Evolutionary conservation across 2,797 vertebrate genomes (phyloP), one percentile per base, ranked within the genome.

Genomic region (Eupleurogrammus muticus): DNA sequence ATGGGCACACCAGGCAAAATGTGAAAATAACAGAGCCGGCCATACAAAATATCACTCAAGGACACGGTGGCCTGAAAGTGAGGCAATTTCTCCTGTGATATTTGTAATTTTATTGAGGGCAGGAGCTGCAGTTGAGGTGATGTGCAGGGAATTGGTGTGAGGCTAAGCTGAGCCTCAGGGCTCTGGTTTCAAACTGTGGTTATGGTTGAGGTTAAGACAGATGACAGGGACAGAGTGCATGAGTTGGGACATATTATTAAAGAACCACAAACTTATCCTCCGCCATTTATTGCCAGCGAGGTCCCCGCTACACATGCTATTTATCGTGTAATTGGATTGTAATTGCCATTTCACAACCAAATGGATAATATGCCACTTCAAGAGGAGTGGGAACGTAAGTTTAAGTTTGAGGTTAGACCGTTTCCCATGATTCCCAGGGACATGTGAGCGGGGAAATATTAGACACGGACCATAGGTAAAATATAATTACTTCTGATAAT

Each of bases 251-350:
- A 24, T 91, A 85, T 92, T 90, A 94, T 93, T 92, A 93, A 80
- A 87, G n/a, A 79, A 90, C 92, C 92, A 75, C 92, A 90, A 86
- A 92, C 91, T 83, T 88, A 90, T 84, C 87, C 88, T 86, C 72
- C 86, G 88, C 90, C 90, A 88, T 92, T 91, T 90, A 93, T 90
- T 90, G 91, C 83, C 59, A 73, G 84, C 79, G 73, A 70, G 81
- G 89, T 77, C 83, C 80, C 67, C 16, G 69, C 87, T 79, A 71
- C 88, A 90, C 86, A 87, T 84, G 71, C 84, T 84, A 88, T 90
- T 93, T 88, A 91, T 93, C 89, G 82, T 90, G 90, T 92, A 91
- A 93, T 92, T 90, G 86, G 79, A 89, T 86, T 83, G 88, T 91
- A 93, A 94, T 92, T 94, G 88, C 85, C 85, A 81, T 88, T 91